Conservation (phyloP, 2,113 vertebrate species). For the Tychaedon coryphoeus region DNA sequence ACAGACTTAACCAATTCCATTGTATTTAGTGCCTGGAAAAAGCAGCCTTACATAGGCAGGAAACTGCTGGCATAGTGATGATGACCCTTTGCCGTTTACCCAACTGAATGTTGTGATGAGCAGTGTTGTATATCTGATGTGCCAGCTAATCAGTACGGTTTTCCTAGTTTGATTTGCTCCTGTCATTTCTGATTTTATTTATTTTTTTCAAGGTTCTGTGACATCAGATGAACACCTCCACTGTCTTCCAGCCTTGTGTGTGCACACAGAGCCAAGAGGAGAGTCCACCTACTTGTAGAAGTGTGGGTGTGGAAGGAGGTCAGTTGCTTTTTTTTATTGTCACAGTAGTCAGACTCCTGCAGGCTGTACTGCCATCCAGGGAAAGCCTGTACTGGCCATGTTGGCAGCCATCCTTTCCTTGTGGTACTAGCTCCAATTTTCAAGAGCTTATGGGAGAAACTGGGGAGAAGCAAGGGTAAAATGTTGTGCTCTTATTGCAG, state of each 20-base stretch:
- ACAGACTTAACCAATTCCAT: no score
- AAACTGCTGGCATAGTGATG: slow-evolving; percentile 5
- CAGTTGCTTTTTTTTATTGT: not conserved
- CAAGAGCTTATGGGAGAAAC: not conserved
- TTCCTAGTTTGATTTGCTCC: not conserved
- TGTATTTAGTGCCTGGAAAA: not conserved
- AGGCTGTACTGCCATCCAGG: not conserved
- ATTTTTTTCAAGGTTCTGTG: not conserved
- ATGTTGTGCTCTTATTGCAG: not conserved
- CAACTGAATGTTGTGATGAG: slow-evolving; percentile 39
- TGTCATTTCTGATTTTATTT: not conserved
- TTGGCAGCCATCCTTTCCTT: not conserved
- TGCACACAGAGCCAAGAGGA: not conserved
- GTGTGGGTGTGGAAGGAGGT: not conserved
- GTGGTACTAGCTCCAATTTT: not conserved
- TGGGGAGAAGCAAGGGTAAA: not conserved
- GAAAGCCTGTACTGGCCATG: not conserved
- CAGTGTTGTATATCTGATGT: slow-evolving; percentile 26
- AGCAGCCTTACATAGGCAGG: not conserved
- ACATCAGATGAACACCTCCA: not conserved
- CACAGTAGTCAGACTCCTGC: not conserved
- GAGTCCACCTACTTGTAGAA: not conserved
- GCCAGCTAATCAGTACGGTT: not conserved
- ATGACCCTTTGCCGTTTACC: slow-evolving; percentile 38
- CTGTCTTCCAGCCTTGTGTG: no score